Base-by-base conservation (phyloP, 2,888 invertebrate genomes). In the Micoletzkya japonica region DNA sequence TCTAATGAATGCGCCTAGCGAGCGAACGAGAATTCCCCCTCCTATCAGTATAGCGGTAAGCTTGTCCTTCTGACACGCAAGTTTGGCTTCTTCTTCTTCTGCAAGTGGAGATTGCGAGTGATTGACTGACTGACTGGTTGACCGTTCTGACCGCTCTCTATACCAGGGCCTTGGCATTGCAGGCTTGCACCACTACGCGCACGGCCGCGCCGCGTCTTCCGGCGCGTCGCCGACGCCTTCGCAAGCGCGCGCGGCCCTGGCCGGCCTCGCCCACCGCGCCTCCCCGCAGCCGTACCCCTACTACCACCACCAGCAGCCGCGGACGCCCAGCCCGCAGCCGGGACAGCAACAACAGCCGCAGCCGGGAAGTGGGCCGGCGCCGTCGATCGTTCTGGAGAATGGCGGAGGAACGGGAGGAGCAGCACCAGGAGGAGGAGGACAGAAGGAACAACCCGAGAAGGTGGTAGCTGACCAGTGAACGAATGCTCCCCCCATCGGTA, bases 211-310 rank as follows among this genome's bases (percentile, higher is more conserved):
- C 4, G 68, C 68, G n/a, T 68, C 68, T 6, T 68, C 68, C 24
- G 68, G 68, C 37, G 68, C 75, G 0, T 75, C 75, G n/a, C 77
- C 77, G 17, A 77, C 77, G 60, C 77, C 75, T 24, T 72, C 74
- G 7, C 76, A 72, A 26, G 70, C 74, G 4, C 73, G 77, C 1
- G 73, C 73, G 20, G 75, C 74, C 0, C 71, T 79, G 68, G 79
- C 80, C 26, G 76, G 75, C 1, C 71, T 84, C 32, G 73, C 78
- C 24, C 81, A 77, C 32, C 77, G 81, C 2, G 80, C 79, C 44
- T 76, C 79, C 28, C 83, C 84, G 2, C 82, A 82, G 56, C 84
- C 83, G 26, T 83, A 85, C 60, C 83, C 83, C 14, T 81, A 81
- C 72, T 82, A 81, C 70, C 82, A 82, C 67, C 77, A 78, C 49